Base-by-base conservation (phyloP, 2,797 vertebrate genomes). In the Remorina albescens region DNA sequence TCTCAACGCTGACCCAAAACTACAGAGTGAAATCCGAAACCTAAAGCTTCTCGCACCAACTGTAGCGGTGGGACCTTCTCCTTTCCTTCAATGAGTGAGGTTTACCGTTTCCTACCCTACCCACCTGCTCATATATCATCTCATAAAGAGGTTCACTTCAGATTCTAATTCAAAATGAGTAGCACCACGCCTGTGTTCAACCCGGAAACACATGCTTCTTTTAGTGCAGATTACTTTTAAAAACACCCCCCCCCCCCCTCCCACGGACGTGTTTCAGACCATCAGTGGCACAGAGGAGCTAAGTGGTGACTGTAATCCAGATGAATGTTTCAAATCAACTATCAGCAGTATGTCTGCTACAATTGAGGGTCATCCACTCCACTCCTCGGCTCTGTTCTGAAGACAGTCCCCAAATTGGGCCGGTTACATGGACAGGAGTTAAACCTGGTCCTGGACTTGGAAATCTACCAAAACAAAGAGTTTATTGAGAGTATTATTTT, bases 151-250 rank as follows among this genome's bases (percentile, higher is more conserved):
- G 70, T 84, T 85, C 80, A 87, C 76, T 89, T 89, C 89, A 85
- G 86, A 80, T 67, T 87, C 81, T 74, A 77, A 82, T 71, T 75
- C 80, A 82, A 72, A 83, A 77, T 76, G 58, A 89, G 82, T 95
- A 95, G 95, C 95, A 95, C 95, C 95, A 89, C 76, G 83, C 92
- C 86, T 90, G 93, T 91, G 89, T 93, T 92, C 88, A 75, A 74
- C 77, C 87, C 56, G 9, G 19, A 88, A 91, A 93, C 91, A 92
- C 91, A 89, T 15, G 88, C 92, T 91, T 93, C 86, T 85, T 88
- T 93, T 94, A 95, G 95, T 95, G 94, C 95, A 95, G 91, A 88
- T 91, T 71, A 86, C 80, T 84, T 86, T 77, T 34, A 70, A 79
- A 76, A 80, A 79, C 77, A 57, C 15, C 37, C 19, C 46, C 34